Percentiles rank a stretch among this genome's conserved stretches.
These are phyloP conservation scores for Eudemis profundana DNA, from an alignment of 2,888 invertebrate species.

Conservation along the genomic window DNA sequence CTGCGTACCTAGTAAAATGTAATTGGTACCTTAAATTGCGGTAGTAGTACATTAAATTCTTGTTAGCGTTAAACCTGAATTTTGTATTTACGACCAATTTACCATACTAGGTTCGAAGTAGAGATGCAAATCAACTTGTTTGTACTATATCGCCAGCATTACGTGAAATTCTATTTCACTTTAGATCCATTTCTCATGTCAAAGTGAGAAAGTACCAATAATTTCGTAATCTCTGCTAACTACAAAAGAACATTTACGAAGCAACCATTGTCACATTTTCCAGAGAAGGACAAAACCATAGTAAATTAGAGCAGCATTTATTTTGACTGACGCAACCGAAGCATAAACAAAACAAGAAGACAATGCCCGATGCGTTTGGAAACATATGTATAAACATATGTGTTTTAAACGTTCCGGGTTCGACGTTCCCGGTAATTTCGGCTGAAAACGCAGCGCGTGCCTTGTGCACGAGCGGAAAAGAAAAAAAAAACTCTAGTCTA, in stretches of 20 bases:
- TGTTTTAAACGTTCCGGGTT: conserved; percentile 43
- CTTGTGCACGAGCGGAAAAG: conserved; percentile 19
- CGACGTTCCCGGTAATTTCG: conserved; percentile 42
- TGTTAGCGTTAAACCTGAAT: conserved; percentile 26
- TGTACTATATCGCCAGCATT: conserved; percentile 12
- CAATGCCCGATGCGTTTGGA: conserved; percentile 37
- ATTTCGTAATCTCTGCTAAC: neutral
- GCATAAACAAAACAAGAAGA: conserved; percentile 32
- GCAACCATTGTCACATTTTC: conserved; percentile 16
- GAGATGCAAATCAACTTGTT: conserved; percentile 30
- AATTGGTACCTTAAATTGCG: conserved; percentile 16
- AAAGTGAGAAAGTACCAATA: conserved; percentile 11
- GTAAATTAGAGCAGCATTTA: conserved; percentile 23
- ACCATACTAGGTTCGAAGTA: conserved; percentile 15
- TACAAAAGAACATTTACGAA: conserved; percentile 5
- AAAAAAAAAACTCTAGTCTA: conserved; percentile 35
- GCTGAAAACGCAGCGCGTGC: conserved; percentile 40
- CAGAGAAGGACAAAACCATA: neutral
- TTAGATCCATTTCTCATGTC: conserved; percentile 24
- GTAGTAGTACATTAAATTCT: conserved; percentile 23
- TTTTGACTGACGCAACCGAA: conserved; percentile 38
- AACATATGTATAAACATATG: too few species aligned
- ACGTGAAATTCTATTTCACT: conserved; percentile 35
- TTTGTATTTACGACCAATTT: conserved; percentile 37
- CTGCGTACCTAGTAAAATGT: conserved; percentile 11